Evolutionary conservation across 2,888 invertebrate genomes (phyloP).

Genomic region (Agrochola litura): DNA sequence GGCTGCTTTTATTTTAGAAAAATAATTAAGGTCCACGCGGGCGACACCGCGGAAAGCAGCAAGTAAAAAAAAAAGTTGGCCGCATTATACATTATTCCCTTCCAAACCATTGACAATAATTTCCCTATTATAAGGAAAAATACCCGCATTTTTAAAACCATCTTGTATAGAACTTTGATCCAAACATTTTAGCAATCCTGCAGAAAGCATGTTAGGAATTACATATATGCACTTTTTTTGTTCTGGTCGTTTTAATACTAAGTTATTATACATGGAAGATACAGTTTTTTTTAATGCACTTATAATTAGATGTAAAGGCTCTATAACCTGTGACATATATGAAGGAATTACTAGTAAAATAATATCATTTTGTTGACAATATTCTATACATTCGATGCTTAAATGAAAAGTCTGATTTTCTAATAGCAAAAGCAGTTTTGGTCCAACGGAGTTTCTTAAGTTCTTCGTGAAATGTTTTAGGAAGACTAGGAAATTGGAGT

Average conservation of each 20-base stretch:
- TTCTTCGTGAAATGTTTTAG: slow-evolving; percentile 22
- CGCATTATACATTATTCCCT: not conserved
- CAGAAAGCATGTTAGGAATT: slow-evolving; percentile 1
- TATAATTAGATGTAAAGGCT: not conserved
- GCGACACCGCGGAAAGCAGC: too few species aligned
- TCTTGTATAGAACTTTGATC: not conserved
- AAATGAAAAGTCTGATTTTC: slow-evolving; percentile 29
- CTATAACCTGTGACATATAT: slow-evolving; percentile 10
- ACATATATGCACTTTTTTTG: slow-evolving; percentile 15
- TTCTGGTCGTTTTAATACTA: not conserved
- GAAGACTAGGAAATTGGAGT: not conserved
- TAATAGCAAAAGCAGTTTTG: not conserved
- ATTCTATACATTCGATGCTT: slow-evolving; percentile 18
- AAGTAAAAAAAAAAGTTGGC: too few species aligned
- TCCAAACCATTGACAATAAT: slow-evolving; percentile 14
- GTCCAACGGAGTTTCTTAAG: not conserved
- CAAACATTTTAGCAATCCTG: not conserved
- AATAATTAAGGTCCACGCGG: too few species aligned
- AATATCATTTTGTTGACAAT: slow-evolving; percentile 22
- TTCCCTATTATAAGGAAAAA: slow-evolving; percentile 34
- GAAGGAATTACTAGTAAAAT: slow-evolving; percentile 24
- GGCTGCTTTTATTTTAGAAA: too few species aligned
- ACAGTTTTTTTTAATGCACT: not conserved
- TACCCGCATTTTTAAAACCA: slow-evolving; percentile 29
- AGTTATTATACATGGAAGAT: not conserved